phyloP scores from a whole-genome alignment of 2,888 invertebrate genomes.

The Plutella xylostella region DNA sequence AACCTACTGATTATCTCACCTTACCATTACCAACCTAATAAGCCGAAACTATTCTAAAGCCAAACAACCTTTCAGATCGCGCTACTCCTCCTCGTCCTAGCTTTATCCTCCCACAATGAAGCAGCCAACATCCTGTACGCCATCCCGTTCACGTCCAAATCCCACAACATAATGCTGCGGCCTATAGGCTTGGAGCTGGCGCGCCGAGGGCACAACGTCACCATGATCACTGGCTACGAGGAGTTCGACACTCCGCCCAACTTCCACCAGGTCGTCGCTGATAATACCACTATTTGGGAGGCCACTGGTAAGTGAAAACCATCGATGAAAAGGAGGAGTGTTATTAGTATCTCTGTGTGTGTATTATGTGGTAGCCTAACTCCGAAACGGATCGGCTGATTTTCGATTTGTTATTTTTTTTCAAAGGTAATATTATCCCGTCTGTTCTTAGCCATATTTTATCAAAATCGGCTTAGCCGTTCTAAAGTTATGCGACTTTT shows the following conservation, averaged over 20 bases:
- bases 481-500: no score
- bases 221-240: slow-evolving; percentile 49
- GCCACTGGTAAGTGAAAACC: slow-evolving; percentile 41
- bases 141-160: slow-evolving; percentile 56
- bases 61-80: background rate
- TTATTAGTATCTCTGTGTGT: no score
- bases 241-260: slow-evolving; percentile 40
- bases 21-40: no score
- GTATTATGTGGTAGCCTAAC: no score
- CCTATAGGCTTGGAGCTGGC: slow-evolving; percentile 59
- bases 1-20: no score
- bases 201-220: slow-evolving; percentile 62
- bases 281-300: slow-evolving; percentile 49
- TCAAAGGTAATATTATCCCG: no score
- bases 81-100: background rate
- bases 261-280: slow-evolving; percentile 45
- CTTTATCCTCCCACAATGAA: slow-evolving; percentile 22
- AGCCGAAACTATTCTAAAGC: no score
- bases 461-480: no score
- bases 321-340: no score
- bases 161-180: slow-evolving; percentile 55
- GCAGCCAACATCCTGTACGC: slow-evolving; percentile 54
- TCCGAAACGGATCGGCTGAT: no score
- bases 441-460: no score
- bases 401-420: no score